Evolutionary conservation across 2,797 vertebrate genomes (phyloP).

Genomic region (Macropodus opercularis): DNA sequence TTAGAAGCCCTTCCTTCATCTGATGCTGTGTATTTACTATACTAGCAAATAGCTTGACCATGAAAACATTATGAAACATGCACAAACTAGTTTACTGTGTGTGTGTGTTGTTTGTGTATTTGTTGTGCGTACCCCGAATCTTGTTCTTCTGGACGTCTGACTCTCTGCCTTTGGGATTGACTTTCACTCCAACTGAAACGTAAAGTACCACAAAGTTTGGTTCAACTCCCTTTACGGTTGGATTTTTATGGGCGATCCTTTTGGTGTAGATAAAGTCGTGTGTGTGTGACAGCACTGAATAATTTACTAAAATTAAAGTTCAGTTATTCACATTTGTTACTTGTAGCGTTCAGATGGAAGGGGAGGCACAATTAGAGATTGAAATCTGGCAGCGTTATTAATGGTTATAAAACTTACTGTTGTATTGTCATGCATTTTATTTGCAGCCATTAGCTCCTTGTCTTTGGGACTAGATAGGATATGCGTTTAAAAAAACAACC

Average conservation of each 20-base stretch:
- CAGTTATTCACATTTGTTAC: slow-evolving; percentile 11
- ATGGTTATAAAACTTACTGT: slow-evolving; percentile 17
- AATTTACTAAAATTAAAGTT: not conserved
- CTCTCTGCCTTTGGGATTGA: slow-evolving; percentile 82
- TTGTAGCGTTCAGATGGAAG: slow-evolving; percentile 7
- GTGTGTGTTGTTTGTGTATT: not conserved
- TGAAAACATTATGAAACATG: slow-evolving; percentile 3
- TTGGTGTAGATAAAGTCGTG: not conserved
- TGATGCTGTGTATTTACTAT: not conserved
- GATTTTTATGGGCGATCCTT: not conserved
- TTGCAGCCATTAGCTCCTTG: slow-evolving; percentile 15
- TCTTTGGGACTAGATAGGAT: slow-evolving; percentile 21
- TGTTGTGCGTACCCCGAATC: slow-evolving; percentile 75
- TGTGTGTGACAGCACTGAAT: slow-evolving; percentile 4
- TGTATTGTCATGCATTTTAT: slow-evolving; percentile 35
- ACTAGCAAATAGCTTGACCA: slow-evolving; percentile 5
- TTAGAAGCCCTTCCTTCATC: not conserved
- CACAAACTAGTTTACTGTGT: not conserved
- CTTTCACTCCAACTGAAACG: slow-evolving; percentile 84
- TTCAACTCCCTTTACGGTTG: not conserved
- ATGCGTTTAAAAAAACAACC: slow-evolving; percentile 17
- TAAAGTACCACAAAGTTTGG: slow-evolving; percentile 33
- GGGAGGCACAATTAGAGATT: not conserved
- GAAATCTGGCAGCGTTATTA: slow-evolving; percentile 11
- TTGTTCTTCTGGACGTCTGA: slow-evolving; percentile 85